phyloP scores from a whole-genome alignment of 2,888 invertebrate genomes.

The Halocaridina rubra region DNA sequence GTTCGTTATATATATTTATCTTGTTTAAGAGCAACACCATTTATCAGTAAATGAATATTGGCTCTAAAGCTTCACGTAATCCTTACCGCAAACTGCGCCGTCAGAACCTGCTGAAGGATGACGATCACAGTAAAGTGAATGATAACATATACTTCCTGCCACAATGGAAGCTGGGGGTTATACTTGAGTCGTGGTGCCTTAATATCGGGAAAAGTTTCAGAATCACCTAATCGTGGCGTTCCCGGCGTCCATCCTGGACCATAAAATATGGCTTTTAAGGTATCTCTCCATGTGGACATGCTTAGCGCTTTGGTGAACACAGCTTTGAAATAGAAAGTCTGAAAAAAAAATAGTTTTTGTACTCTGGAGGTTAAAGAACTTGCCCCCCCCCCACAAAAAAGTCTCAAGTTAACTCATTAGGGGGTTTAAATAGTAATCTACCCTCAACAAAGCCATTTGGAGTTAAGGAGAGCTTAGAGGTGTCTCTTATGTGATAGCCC shows the following conservation, averaged over 20 bases:
- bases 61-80: too few relatives aligned
- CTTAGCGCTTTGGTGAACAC: conserved; percentile 38
- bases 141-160: conserved; percentile 78
- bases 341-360: not conserved
- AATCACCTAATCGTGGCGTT: conserved; percentile 51
- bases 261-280: conserved; percentile 50
- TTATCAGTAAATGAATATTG: too few relatives aligned
- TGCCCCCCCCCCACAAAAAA: too few relatives aligned
- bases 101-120: conserved; percentile 40
- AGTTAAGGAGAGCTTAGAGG: too few relatives aligned
- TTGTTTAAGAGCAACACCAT: too few relatives aligned
- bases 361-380: too few relatives aligned
- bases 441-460: too few relatives aligned
- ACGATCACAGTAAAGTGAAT: conserved; percentile 77
- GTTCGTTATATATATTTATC: too few relatives aligned
- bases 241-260: conserved; percentile 63
- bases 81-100: conserved; percentile 37
- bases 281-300: conserved; percentile 53
- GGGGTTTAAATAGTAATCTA: too few relatives aligned
- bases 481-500: too few relatives aligned
- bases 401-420: too few relatives aligned
- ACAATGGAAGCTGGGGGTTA: conserved; percentile 75
- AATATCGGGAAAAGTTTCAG: conserved; percentile 40
- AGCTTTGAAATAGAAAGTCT: conserved; percentile 55
- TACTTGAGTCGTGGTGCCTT: conserved; percentile 71